Evolutionary conservation across 2,113 vertebrate genomes (phyloP).

Genomic region (Etheostoma cragini): DNA sequence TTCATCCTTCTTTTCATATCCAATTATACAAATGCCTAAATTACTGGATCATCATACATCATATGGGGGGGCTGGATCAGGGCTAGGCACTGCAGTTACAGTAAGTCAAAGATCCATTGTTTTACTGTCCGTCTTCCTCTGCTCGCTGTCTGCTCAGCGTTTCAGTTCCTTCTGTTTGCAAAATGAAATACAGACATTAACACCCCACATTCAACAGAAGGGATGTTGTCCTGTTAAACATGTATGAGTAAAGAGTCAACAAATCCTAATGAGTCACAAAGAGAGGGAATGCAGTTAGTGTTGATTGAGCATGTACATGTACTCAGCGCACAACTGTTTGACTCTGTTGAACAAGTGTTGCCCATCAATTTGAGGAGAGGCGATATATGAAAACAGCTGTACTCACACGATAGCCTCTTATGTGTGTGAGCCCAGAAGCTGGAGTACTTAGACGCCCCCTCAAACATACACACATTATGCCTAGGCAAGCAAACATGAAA

Average conservation of each 20-base stretch:
- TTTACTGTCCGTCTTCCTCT: neutral
- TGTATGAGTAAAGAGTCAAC: neutral
- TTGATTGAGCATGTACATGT: conserved; percentile 8
- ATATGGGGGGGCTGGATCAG: neutral
- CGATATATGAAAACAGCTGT: conserved; percentile 63
- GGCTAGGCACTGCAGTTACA: neutral
- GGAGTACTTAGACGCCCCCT: conserved; percentile 41
- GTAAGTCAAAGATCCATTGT: too few species aligned
- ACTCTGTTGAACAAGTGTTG: conserved; percentile 48
- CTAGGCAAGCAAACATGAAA: conserved; percentile 42
- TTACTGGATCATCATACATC: neutral
- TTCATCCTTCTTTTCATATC: neutral
- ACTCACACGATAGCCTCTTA: conserved; percentile 45
- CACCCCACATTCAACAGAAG: neutral
- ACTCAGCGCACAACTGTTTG: conserved; percentile 39
- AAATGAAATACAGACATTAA: neutral
- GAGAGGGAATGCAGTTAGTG: neutral
- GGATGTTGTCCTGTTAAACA: neutral
- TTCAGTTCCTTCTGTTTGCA: neutral
- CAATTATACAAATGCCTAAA: neutral
- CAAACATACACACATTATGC: conserved; percentile 36
- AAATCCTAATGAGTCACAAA: conserved; percentile 6
- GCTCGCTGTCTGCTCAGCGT: neutral
- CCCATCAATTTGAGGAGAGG: conserved; percentile 51
- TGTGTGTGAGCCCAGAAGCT: conserved; percentile 34